Percentiles rank a stretch among this genome's conserved stretches.
Conservation (phyloP, 2,888 invertebrate genomes). For the Yponomeuta evonymella region DNA sequence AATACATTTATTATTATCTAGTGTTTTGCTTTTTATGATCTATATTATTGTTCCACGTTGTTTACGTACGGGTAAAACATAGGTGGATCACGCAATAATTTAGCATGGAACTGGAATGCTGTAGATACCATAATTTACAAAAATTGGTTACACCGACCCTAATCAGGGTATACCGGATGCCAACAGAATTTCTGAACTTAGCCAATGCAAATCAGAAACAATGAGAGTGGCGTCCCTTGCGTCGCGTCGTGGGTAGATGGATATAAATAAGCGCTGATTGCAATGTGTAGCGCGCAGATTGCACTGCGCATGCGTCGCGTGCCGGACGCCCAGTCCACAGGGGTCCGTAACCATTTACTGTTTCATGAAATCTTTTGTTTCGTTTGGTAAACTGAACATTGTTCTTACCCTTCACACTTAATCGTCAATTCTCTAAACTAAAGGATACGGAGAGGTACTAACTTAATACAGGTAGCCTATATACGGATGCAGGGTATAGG, state of each 20-base stretch:
- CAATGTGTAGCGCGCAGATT: conserved; percentile 1
- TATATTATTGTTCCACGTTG: too few species aligned
- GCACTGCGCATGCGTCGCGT: background rate
- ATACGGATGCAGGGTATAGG: too few species aligned
- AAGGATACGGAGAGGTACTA: too few species aligned
- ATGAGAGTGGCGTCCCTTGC: background rate
- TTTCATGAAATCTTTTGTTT: background rate
- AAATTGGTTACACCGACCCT: too few species aligned
- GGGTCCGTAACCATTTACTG: background rate
- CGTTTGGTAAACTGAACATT: background rate
- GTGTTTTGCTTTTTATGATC: background rate
- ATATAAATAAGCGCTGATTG: conserved; percentile 3
- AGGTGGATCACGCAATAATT: too few species aligned
- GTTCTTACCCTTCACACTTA: background rate
- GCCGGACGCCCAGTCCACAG: background rate
- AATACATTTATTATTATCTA: background rate
- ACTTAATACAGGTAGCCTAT: too few species aligned
- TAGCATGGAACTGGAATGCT: too few species aligned
- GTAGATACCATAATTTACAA: too few species aligned
- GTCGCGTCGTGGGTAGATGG: background rate
- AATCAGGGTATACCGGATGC: background rate
- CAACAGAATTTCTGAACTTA: background rate
- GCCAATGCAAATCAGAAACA: background rate
- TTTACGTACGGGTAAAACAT: too few species aligned
- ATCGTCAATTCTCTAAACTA: too few species aligned